Conservation (phyloP, 1,140 invertebrate genomes). For the Nasonia giraulti region DNA sequence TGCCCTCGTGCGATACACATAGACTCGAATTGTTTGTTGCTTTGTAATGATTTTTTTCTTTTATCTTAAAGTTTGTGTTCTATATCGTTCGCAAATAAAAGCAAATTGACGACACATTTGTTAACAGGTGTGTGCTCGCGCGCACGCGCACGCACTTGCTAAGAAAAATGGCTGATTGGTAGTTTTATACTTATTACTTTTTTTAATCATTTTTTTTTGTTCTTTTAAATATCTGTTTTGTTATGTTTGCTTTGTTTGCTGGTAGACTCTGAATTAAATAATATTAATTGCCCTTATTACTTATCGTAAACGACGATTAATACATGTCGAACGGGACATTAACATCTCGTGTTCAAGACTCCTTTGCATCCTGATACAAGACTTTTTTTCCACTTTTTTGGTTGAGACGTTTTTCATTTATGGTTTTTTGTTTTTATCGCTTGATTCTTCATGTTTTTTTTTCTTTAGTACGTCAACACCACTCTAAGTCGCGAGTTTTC, state of each 20-base stretch:
- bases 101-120: constrained; percentile 44
- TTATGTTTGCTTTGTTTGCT: constrained; percentile 52
- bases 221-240: constrained; percentile 6
- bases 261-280: constrained; percentile 68
- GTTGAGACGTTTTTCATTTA: constrained; percentile 56
- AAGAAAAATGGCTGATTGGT: constrained; percentile 55
- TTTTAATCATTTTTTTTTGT: constrained; percentile 28
- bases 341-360: constrained; percentile 72
- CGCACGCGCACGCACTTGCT: constrained; percentile 51
- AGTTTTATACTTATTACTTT: constrained; percentile 37
- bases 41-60: constrained; percentile 31
- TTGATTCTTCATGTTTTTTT: constrained; percentile 56
- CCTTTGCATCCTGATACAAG: constrained; percentile 73
- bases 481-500: constrained; percentile 74
- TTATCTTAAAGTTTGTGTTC: constrained; percentile 41
- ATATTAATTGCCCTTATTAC: constrained; percentile 68
- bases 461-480: constrained; percentile 74
- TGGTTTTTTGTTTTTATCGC: constrained; percentile 64
- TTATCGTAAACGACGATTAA: constrained; percentile 69
- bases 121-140: constrained; percentile 50
- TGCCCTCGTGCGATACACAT: constrained; percentile 53
- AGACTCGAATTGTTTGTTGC: constrained; percentile 47
- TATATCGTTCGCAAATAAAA: constrained; percentile 50
- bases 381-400: constrained; percentile 66
- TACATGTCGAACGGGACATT: constrained; percentile 70